Conservation (phyloP, 2,888 invertebrate genomes). For the Melipona bicolor region DNA sequence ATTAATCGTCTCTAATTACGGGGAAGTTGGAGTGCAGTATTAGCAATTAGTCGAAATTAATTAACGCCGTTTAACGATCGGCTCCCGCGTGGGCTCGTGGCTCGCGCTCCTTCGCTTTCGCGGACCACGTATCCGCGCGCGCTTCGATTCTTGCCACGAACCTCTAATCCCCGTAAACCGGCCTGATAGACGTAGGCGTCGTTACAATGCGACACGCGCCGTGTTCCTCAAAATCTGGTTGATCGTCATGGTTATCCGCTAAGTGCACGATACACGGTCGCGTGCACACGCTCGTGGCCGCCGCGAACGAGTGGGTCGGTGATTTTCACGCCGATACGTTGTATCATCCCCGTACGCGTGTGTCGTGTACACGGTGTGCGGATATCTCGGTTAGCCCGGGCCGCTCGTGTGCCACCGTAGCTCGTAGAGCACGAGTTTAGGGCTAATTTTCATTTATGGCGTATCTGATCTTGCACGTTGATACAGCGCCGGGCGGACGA, state of each 20-base stretch:
- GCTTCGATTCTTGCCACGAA: conserved; percentile 38
- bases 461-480: conserved; percentile 33
- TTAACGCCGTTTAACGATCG: conserved; percentile 67
- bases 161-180: conserved; percentile 47
- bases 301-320: conserved; percentile 32
- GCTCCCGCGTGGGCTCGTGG: not conserved
- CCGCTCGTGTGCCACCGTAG: not conserved
- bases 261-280: conserved; percentile 44
- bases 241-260: conserved; percentile 57
- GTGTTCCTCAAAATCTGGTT: conserved; percentile 51
- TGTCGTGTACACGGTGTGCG: not conserved
- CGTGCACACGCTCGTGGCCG: conserved; percentile 21
- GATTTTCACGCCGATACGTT: conserved; percentile 24
- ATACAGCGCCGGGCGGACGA: conserved; percentile 8
- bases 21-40: conserved; percentile 69
- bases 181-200: conserved; percentile 30
- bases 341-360: not conserved
- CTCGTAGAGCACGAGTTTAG: conserved; percentile 33
- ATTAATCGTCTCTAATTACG: conserved; percentile 81
- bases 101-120: not conserved
- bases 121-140: too few relatives aligned
- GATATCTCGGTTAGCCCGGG: not conserved
- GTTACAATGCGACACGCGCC: conserved; percentile 30
- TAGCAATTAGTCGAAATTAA: conserved; percentile 80
- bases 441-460: conserved; percentile 40